Conservation (phyloP, 1,140 invertebrate genomes). For the Sminthurinus signatus region DNA sequence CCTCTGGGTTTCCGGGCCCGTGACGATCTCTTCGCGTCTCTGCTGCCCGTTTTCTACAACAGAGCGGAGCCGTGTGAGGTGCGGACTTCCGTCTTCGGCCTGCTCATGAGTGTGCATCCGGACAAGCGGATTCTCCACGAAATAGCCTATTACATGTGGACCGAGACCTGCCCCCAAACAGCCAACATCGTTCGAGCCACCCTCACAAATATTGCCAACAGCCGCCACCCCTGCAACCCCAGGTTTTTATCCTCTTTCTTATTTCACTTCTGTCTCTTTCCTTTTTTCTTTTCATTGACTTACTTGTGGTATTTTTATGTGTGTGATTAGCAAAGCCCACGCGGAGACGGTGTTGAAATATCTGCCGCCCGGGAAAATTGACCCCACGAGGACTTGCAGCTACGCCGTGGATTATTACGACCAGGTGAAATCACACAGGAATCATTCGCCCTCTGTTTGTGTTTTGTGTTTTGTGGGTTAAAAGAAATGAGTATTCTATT, state of each 20-base stretch:
- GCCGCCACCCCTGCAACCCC: constrained; percentile 27
- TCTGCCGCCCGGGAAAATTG: constrained; percentile 30
- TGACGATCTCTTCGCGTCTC: constrained; percentile 1
- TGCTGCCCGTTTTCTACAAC: constrained; percentile 38
- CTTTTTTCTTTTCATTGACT: no score
- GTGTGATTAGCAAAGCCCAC: constrained; percentile 12
- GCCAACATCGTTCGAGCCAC: constrained; percentile 20
- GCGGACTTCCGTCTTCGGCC: constrained; percentile 31
- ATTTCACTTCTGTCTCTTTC: no score
- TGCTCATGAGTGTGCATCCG: constrained; percentile 22
- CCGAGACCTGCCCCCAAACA: constrained; percentile 35
- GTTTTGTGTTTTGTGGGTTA: no score
- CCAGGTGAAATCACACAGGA: no score
- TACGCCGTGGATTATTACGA: constrained; percentile 37
- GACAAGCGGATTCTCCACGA: constrained; percentile 31
- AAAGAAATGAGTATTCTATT: no score
- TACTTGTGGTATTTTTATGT: no score
- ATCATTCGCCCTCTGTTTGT: background rate
- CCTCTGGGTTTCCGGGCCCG: constrained; percentile 7
- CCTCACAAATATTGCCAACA: constrained; percentile 18
- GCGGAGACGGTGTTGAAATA: constrained; percentile 36
- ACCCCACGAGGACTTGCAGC: constrained; percentile 21
- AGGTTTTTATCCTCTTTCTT: background rate
- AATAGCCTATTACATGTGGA: constrained; percentile 41
- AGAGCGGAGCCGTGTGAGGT: constrained; percentile 35